Percentiles rank a stretch among this genome's conserved stretches.
phyloP scores from a whole-genome alignment of 2,797 vertebrate species.

The Sebastes paucispinis region DNA sequence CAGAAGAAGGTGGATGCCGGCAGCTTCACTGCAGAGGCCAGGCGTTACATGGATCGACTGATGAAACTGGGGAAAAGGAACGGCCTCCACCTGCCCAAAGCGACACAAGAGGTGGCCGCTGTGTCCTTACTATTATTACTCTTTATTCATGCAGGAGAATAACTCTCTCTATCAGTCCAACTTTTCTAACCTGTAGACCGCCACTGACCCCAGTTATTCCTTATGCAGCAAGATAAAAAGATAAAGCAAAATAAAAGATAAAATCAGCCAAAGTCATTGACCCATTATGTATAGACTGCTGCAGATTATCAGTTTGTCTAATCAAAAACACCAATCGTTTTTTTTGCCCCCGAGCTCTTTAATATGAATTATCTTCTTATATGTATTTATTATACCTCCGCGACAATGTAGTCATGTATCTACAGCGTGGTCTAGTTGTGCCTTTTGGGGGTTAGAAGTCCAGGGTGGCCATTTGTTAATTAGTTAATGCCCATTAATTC shows the following conservation, averaged over 20 bases:
- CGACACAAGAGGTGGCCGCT: constrained; percentile 87
- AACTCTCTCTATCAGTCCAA: background rate
- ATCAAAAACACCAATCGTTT: background rate
- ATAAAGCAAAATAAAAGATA: background rate
- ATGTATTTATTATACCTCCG: no score
- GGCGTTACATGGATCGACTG: constrained; percentile 90
- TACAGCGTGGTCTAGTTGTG: no score
- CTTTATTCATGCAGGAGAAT: background rate
- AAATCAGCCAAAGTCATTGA: no score
- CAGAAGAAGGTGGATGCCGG: constrained; percentile 83
- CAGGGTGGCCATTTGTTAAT: no score
- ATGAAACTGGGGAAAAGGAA: constrained; percentile 91
- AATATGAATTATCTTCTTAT: no score
- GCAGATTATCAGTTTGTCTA: background rate
- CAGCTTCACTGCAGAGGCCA: constrained; percentile 82
- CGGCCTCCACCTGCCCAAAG: constrained; percentile 89
- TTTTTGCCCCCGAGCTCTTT: background rate
- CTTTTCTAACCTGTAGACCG: background rate
- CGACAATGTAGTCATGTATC: no score
- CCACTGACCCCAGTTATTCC: background rate
- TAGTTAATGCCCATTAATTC: no score
- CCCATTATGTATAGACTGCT: background rate
- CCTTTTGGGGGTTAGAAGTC: no score
- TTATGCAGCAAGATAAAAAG: background rate
- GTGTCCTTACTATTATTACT: background rate